These are phyloP conservation scores for Watsonalla cultraria DNA, from an alignment of 2,888 invertebrate species.

Conservation along the genomic window DNA sequence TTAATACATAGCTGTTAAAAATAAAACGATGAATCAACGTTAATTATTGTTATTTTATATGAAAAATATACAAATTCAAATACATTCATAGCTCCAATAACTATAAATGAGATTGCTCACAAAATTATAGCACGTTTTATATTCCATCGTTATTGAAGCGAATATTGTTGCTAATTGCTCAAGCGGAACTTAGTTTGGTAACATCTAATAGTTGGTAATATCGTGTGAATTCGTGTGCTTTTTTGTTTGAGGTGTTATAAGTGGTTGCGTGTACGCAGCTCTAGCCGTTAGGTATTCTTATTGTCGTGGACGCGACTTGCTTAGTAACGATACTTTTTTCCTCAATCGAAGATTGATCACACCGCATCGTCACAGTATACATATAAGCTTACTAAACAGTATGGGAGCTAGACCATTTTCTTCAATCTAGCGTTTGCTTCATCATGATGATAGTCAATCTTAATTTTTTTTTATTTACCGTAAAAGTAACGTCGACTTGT, in stretches of 20 bases:
- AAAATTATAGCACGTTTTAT: conserved; percentile 9
- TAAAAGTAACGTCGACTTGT: no score
- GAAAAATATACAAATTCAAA: no score
- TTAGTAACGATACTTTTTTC: background rate
- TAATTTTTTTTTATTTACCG: no score
- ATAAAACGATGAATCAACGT: background rate
- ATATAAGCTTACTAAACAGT: no score
- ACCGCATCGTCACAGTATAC: background rate
- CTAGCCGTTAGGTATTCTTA: background rate
- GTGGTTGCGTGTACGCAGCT: conserved; percentile 3
- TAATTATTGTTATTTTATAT: background rate
- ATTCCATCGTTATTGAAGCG: conserved; percentile 13
- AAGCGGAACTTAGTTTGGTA: conserved; percentile 25
- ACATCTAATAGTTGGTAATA: conserved; percentile 21
- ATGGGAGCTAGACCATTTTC: no score
- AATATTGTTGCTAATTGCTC: conserved; percentile 22
- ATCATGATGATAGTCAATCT: no score
- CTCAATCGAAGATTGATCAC: conserved; percentile 1
- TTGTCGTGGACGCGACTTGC: background rate
- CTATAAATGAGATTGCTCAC: background rate
- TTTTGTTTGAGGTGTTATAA: conserved; percentile 17
- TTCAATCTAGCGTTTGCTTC: no score
- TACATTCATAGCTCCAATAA: background rate
- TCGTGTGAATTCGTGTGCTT: conserved; percentile 25
- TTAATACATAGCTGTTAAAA: background rate